Percentiles rank a stretch among this genome's conserved stretches.
Evolutionary conservation across 2,113 vertebrate genomes (phyloP).

Genomic region (Macquaria ambigua): DNA sequence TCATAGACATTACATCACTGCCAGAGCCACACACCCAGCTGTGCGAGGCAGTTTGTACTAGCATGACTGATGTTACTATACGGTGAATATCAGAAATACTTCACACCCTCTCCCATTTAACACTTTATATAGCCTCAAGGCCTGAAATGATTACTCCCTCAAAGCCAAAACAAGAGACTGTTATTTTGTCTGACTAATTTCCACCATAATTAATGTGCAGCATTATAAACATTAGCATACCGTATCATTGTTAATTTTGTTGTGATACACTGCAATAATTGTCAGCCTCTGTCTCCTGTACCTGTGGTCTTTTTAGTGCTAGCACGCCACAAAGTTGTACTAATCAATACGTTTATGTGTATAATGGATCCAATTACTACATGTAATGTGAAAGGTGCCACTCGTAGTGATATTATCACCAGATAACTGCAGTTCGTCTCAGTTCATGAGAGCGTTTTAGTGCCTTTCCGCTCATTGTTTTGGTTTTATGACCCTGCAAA

Average conservation of each 20-base stretch:
- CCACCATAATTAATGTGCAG: background rate
- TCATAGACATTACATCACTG: slow-evolving; percentile 69
- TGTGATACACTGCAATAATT: background rate
- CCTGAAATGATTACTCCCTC: background rate
- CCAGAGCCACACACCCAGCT: slow-evolving; percentile 40
- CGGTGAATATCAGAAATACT: background rate
- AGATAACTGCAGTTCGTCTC: background rate
- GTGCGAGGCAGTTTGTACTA: slow-evolving; percentile 12
- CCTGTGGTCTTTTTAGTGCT: background rate
- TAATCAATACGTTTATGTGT: background rate
- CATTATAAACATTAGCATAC: background rate
- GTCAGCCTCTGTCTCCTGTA: background rate
- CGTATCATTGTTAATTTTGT: background rate
- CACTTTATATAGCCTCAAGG: background rate
- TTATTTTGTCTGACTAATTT: background rate
- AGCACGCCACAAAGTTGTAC: background rate
- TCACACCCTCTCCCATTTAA: background rate
- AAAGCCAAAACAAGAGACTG: slow-evolving; percentile 2
- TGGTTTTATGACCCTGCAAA: background rate
- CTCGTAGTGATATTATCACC: background rate
- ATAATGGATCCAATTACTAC: background rate
- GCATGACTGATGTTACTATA: background rate
- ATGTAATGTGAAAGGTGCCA: background rate
- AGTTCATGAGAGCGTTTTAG: background rate
- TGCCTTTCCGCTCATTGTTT: background rate